A percentile compares a stretch with the other conserved stretches of the same genome.
These are phyloP conservation scores for Mythimna pallens DNA, from an alignment of 2,888 invertebrate genomes.

Conservation along the genomic window DNA sequence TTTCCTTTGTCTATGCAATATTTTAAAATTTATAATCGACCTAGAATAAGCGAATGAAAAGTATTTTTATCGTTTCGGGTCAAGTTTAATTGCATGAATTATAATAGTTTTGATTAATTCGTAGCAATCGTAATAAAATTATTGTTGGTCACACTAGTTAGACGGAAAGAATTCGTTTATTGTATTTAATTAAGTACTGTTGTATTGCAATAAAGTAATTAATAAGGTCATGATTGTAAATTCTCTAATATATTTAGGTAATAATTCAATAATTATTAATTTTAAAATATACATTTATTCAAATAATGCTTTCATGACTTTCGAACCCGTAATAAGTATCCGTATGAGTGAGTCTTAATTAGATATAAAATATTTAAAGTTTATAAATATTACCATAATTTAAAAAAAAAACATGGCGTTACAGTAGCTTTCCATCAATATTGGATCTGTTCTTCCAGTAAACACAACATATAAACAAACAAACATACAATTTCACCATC, in stretches of 20 bases:
- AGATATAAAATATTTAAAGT: too few species aligned
- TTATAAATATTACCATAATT: too few species aligned
- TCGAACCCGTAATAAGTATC: too few species aligned
- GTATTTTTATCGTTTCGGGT: conserved; percentile 57
- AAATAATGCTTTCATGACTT: too few species aligned
- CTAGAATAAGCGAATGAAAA: conserved; percentile 48
- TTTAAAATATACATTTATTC: too few species aligned
- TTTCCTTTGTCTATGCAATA: conserved; percentile 57
- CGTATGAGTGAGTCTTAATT: too few species aligned
- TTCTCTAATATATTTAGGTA: not conserved
- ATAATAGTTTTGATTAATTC: conserved; percentile 37
- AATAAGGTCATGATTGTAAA: not conserved
- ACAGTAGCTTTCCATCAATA: too few species aligned
- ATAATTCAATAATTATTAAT: too few species aligned
- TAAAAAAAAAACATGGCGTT: too few species aligned
- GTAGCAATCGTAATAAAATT: conserved; percentile 33
- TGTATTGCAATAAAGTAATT: conserved; percentile 12
- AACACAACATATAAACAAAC: too few species aligned
- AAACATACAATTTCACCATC: too few species aligned
- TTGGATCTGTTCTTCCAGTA: too few species aligned
- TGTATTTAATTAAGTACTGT: conserved; percentile 14
- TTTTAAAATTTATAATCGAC: conserved; percentile 32
- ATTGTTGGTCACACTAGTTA: conserved; percentile 36
- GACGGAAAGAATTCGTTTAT: conserved; percentile 43
- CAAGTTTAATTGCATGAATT: conserved; percentile 53